A percentile compares a stretch with the other conserved stretches of the same genome.
Conservation (phyloP, 2,797 vertebrate species). For the Pyrocephalus nanus region DNA sequence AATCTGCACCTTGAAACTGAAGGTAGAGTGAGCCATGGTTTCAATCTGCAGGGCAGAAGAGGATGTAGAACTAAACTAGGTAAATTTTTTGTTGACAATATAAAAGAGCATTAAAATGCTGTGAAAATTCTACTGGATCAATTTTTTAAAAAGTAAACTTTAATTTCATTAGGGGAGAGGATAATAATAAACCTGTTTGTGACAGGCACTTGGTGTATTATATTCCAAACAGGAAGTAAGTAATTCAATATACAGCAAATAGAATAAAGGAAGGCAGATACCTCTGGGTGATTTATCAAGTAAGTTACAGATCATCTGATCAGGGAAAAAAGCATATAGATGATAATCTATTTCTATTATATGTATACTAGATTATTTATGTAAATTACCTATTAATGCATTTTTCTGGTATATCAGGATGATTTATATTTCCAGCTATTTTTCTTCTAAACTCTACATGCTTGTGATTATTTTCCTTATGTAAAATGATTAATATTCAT, state of each 20-base stretch:
- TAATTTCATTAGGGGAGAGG: neutral
- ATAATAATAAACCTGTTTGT: neutral
- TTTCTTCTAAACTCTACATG: neutral
- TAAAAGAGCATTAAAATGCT: neutral
- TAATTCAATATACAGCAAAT: constrained; percentile 33
- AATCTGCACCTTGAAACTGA: neutral
- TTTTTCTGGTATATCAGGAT: neutral
- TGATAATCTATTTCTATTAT: neutral
- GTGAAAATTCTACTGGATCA: neutral
- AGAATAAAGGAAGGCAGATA: constrained; percentile 14
- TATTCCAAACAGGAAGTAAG: constrained; percentile 18
- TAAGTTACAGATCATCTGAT: neutral
- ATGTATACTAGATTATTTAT: neutral
- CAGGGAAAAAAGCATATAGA: neutral
- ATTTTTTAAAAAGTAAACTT: neutral
- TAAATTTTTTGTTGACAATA: neutral
- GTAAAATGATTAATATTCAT: neutral
- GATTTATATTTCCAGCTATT: neutral
- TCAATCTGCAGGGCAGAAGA: neutral
- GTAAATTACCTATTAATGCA: neutral
- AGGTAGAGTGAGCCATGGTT: neutral
- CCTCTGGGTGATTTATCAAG: neutral
- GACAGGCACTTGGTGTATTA: neutral
- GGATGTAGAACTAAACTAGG: neutral
- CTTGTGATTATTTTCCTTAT: neutral